Evolutionary conservation across 1,140 invertebrate genomes (phyloP).

Genomic region (Coenobita brevimanus): DNA sequence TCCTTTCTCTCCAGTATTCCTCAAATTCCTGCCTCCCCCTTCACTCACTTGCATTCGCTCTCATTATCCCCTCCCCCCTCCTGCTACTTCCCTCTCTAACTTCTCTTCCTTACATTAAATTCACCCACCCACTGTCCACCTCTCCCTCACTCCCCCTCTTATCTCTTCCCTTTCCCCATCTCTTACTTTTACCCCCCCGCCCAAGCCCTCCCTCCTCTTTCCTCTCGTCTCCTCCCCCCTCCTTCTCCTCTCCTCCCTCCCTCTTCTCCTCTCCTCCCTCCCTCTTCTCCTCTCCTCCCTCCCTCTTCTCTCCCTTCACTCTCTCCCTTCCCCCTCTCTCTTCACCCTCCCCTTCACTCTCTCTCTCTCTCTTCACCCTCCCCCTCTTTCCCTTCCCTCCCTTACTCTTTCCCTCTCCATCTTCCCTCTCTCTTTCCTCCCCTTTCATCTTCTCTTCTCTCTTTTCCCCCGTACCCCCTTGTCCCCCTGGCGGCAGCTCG

Average conservation of each 20-base stretch:
- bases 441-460: neutral
- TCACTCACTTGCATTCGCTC: neutral
- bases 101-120: neutral
- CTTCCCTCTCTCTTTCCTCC: neutral
- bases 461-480: neutral
- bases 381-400: neutral
- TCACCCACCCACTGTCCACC: neutral
- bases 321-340: too few relatives aligned
- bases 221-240: neutral
- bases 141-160: neutral
- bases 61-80: neutral
- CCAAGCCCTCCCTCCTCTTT: neutral
- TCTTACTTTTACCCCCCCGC: too few relatives aligned
- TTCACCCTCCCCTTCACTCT: too few relatives aligned
- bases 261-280: neutral
- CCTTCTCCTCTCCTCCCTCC: neutral
- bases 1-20: neutral
- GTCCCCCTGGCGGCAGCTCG: neutral
- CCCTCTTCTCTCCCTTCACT: too few relatives aligned
- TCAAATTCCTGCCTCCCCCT: neutral
- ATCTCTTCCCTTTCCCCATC: too few relatives aligned
- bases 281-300: too few relatives aligned
- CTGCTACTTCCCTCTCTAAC: neutral
- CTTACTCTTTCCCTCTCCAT: conserved; percentile 16
- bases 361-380: too few relatives aligned